phyloP scores from a whole-genome alignment of 2,113 vertebrate species.

The Globicephala melas region DNA sequence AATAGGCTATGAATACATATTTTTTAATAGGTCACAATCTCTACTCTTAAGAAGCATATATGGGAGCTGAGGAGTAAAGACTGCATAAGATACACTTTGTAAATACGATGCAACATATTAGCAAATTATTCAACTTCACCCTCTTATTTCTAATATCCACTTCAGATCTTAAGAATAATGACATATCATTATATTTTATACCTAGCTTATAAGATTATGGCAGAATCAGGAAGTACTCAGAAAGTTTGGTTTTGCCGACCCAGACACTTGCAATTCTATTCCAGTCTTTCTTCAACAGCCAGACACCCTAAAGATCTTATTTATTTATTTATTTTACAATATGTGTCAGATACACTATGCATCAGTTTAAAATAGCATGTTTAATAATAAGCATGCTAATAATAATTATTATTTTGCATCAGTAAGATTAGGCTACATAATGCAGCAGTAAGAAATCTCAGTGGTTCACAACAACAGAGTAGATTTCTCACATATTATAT shows the following conservation, averaged over 20 bases:
- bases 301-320: not conserved
- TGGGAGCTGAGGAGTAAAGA: not conserved
- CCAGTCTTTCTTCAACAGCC: not conserved
- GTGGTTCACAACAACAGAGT: too few relatives aligned
- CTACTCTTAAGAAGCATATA: not conserved
- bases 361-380: not conserved
- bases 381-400: not conserved
- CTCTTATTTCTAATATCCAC: not conserved
- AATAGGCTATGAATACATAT: not conserved
- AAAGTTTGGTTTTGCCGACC: not conserved
- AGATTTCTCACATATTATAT: not conserved
- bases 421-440: not conserved
- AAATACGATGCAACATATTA: not conserved
- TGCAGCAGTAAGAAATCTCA: not conserved
- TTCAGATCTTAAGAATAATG: not conserved
- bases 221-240: not conserved
- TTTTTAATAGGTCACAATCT: not conserved
- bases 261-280: not conserved
- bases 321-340: not conserved
- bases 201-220: not conserved
- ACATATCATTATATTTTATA: not conserved
- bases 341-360: not conserved
- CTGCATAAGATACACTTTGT: not conserved
- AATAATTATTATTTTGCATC: not conserved
- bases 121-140: not conserved